A percentile compares a stretch with the other conserved stretches of the same genome.
These are phyloP conservation scores for Theristicus caerulescens DNA, from an alignment of 2,113 vertebrate species.

Conservation along the genomic window DNA sequence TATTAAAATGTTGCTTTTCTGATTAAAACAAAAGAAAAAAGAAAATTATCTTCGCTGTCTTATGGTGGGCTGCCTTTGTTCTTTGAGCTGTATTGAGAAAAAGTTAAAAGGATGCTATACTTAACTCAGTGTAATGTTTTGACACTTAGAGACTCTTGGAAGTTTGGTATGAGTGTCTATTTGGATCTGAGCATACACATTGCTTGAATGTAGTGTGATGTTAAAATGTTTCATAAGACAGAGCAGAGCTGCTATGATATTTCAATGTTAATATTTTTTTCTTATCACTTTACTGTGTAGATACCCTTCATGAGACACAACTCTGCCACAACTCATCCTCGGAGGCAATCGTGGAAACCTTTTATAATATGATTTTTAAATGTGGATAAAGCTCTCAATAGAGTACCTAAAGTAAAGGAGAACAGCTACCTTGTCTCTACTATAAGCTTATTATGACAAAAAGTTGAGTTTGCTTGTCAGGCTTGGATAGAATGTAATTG, in stretches of 20 bases:
- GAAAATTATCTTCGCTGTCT: not conserved
- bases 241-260: conserved; percentile 75
- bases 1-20: not conserved
- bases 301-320: conserved; percentile 84
- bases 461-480: conserved; percentile 74
- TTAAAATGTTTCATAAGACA: conserved; percentile 80
- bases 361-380: conserved; percentile 79
- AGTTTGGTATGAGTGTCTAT: not conserved
- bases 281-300: conserved; percentile 87
- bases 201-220: conserved; percentile 68
- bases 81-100: not conserved
- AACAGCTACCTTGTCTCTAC: conserved; percentile 76
- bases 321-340: conserved; percentile 83
- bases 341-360: conserved; percentile 82
- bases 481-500: conserved; percentile 77
- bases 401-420: conserved; percentile 78
- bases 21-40: not conserved
- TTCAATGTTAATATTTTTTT: conserved; percentile 83
- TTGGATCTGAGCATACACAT: conserved; percentile 44
- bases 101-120: not conserved
- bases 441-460: conserved; percentile 72
- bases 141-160: not conserved
- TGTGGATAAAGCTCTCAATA: conserved; percentile 79
- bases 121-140: not conserved
- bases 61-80: not conserved